phyloP scores from a whole-genome alignment of 2,113 vertebrate species.

The Grallaria varia region DNA sequence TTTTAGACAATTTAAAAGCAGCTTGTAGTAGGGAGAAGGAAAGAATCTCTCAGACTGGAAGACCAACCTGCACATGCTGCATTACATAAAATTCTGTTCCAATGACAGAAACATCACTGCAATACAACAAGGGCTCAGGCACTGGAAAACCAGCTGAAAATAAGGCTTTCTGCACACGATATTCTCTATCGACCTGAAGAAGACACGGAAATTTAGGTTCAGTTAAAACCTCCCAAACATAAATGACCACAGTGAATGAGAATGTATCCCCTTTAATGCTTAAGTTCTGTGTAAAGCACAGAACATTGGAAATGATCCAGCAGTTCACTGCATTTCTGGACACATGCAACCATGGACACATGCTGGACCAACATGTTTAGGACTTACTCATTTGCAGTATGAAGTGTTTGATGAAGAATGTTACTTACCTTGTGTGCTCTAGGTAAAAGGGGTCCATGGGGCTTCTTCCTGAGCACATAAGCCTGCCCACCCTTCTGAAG shows the following conservation, averaged over 20 bases:
- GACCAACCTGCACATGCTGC: constrained; percentile 85
- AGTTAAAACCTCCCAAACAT: not conserved
- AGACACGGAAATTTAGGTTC: not conserved
- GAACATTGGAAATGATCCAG: not conserved
- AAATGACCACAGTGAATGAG: not conserved
- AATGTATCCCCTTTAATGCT: not conserved
- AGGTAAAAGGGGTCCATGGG: constrained; percentile 85
- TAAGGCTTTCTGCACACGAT: constrained; percentile 85
- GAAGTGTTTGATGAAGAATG: not conserved
- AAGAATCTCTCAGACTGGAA: not conserved
- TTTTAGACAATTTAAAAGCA: not conserved
- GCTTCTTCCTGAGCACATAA: constrained; percentile 91
- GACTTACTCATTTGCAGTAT: not conserved
- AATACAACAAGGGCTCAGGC: constrained; percentile 85
- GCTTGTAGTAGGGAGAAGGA: not conserved
- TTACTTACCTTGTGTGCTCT: constrained; percentile 84
- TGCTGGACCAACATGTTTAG: rapidly evolving
- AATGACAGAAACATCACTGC: constrained; percentile 80
- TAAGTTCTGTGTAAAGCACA: not conserved
- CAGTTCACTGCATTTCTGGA: not conserved
- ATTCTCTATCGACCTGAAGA: constrained; percentile 88
- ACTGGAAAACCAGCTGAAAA: constrained; percentile 87
- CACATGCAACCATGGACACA: rapidly evolving
- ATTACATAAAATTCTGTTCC: constrained; percentile 95
- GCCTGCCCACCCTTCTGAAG: constrained; percentile 76